A percentile compares a stretch with the other conserved stretches of the same genome.
These are phyloP conservation scores for Paratilapia polleni DNA, from an alignment of 2,113 vertebrate species.

Conservation along the genomic window DNA sequence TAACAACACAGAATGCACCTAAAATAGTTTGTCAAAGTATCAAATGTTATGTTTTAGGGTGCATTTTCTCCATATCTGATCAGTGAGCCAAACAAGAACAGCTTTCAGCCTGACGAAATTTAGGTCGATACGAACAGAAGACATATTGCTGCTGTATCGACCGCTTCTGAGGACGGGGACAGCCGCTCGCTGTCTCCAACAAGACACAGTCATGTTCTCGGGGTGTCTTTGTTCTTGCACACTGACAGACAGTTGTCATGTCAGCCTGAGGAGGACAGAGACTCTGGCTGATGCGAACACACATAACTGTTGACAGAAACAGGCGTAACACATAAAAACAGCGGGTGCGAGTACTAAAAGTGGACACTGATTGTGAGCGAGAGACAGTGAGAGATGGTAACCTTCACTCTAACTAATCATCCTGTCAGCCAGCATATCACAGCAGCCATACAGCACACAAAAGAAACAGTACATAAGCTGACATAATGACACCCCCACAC, in stretches of 20 bases:
- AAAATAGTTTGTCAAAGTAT: not conserved
- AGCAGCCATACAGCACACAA: not conserved
- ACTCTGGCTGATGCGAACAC: not conserved
- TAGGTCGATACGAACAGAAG: not conserved
- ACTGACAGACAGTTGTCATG: slow-evolving; percentile 6
- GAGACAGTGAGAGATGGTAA: not conserved
- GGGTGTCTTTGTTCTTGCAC: slow-evolving; percentile 28
- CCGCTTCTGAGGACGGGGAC: slow-evolving; percentile 15
- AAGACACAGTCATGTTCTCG: not conserved
- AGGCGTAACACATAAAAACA: not conserved
- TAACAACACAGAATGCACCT: not conserved
- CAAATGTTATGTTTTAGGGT: not conserved
- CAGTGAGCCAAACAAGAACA: not conserved
- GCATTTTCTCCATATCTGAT: not conserved
- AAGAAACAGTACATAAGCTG: not conserved
- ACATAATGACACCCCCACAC: not conserved
- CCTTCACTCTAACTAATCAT: slow-evolving; percentile 9
- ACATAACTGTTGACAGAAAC: not conserved
- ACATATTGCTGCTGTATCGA: not conserved
- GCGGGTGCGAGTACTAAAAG: not conserved
- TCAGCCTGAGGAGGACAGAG: not conserved
- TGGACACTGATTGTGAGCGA: not conserved
- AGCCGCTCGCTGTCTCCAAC: not conserved
- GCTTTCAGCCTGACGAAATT: not conserved
- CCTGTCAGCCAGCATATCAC: not conserved